Evolutionary conservation across 2,797 vertebrate species (phyloP), one percentile per base, ranked within the genome.

Genomic region (Scleropages formosus): DNA sequence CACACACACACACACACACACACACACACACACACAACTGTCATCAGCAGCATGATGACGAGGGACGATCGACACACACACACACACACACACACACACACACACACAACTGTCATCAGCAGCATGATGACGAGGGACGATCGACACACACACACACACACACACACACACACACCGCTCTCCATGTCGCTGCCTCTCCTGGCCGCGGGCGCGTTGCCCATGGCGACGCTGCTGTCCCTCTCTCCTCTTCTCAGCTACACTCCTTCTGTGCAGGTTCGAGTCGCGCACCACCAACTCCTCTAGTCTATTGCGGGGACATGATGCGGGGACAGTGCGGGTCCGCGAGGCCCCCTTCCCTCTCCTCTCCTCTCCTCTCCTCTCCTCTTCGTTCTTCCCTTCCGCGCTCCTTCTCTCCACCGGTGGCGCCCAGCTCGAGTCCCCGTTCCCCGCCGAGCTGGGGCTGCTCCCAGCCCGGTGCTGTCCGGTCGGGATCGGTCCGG

Each of bases 141-240:
- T 60, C n/a, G n/a, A n/a, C 31, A 39, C 31, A 39, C 31, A 31
- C 2, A 39, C 2, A 39, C 2, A 31, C 2, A 62, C 31, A 9
- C n/a, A n/a, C 4, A 8, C 53, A 4, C 58, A 20, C 27, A 51
- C 92, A 86, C 85, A 93, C 92, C 92, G 82, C 94, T 95, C 84
- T 95, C 94, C 89, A 93, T 93, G 87, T 95, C 93, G 89, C 89
- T 94, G 85, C 94, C 94, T 86, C 95, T 95, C 89, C 92, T 95
- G 86, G 94, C 94, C 84, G 95, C 94, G 90, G 94, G 93, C 89
- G 93, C 92, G 93, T 96, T 95, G 91, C 95, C 95, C 95, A 96
- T 95, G 87, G 82, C 80, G 82, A 86, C 86, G 70, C 73, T 78
- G 20, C 58, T 49, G 51, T 51, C 39, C 22, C 64, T 75, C 61